Evolutionary conservation across 1,140 invertebrate species (phyloP), one percentile per base, ranked within the genome.

Genomic region (Cylas formicarius): DNA sequence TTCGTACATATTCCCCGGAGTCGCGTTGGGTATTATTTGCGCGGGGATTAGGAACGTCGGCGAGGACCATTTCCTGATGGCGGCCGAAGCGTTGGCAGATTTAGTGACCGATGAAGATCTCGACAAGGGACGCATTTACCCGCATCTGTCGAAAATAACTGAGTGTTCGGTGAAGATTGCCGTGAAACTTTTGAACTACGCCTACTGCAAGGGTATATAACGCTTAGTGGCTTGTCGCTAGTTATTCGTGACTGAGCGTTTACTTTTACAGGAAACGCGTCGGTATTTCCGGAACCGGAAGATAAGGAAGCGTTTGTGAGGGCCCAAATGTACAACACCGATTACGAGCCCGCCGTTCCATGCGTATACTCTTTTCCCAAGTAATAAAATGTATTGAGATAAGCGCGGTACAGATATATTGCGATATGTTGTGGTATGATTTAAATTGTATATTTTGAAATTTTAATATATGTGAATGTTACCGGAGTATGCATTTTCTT

Each of bases 1-100:
- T 65, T 87, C 93, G 0, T 97, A 97, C 67, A 95, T 97, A 47
- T 97, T 97, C 70, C 93, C 93, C 1, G 90, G 90, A 28, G 80
- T 97, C 1, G 90, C 90, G 14, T 71, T 97, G 3, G 93, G 90
- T 13, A 87, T 93, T 10, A 89, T 96, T 36, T 78, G 79, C 5
- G 82, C 85, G 0, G 82, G 85, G 23, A 85, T 90, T 6, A 84
- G 90, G 58, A 86, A 90, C 59, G 93, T 97, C 56, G 81, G 78
- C 1, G 89, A 97, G 58, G 82, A 86, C 54, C 76, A 93, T 56
- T 97, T 97, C 72, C 71, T 97, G 3, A 78, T 90, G 34, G 89
- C 93, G 11, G 88, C 92, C 36, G 74, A 92, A 76, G 52, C 81
- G 10, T 69, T 97, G 7, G 82, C 93, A 3, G 75, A 86, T n/a